Base-by-base conservation (phyloP, 2,888 invertebrate species). In the Diachrysia chrysitis region DNA sequence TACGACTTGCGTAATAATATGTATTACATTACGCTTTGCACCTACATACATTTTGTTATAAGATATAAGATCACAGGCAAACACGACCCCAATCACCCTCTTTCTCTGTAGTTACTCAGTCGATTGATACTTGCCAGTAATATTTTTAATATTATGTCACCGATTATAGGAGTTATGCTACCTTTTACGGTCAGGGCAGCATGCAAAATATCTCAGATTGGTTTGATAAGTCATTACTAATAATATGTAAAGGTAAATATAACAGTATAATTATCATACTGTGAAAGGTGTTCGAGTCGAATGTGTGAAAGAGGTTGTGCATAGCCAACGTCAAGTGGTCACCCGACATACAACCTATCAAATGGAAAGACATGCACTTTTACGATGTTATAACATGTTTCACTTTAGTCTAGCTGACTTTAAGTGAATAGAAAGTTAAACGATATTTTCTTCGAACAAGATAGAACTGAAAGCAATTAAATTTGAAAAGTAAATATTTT, bases 1-100 rank as follows among this genome's bases (percentile, higher is more conserved):
- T 84, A 84, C 75, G 69, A 66, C 77, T 88, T 87, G 83, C 85
- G 86, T 86, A 87, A 85, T 83, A 76, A 80, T 66, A 79, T 79
- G 66, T 78, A 79, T 77, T 68, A 77, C 71, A 68, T 72, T 78
- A 73, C 73, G 66, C 69, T 71, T 59, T 37, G 60, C 60, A 16
- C 29, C 46, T 48, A 72, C 62, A 67, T 57, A 60, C 25, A 69
- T 67, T 61, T 64, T 54, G 14, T n/a, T 66, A 63, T 68, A 55
- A 35, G 25, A 62, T 46, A 37, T 60, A 61, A 58, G 59, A 51
- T 21, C 19, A 66, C 60, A 58, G 55, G 42, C 53, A 68, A 66
- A 69, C 70, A 63, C 23, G 21, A 57, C 61, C 70, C 55, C n/a
- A 66, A 69, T 69, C 65, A 63, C 51, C 63, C 59, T 1, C 42